phyloP scores from a whole-genome alignment of 2,113 vertebrate genomes.

The Salvelinus fontinalis region DNA sequence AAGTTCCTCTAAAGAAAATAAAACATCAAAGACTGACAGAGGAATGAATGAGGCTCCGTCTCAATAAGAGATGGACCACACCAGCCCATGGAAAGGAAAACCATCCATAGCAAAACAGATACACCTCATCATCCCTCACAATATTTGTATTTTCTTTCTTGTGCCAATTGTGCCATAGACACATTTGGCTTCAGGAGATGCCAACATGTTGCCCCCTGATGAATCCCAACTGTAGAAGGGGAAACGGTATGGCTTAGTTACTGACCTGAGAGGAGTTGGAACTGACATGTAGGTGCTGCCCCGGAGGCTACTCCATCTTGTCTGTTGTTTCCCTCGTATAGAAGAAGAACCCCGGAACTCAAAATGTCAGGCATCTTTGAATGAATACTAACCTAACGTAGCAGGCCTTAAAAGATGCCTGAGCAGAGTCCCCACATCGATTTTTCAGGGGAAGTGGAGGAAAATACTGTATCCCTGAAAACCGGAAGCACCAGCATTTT shows the following conservation, averaged over 20 bases:
- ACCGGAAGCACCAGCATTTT: too few relatives aligned
- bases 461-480: too few relatives aligned
- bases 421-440: too few relatives aligned
- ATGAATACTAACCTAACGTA: too few relatives aligned
- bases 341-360: background rate
- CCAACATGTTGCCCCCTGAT: slow-evolving; percentile 1
- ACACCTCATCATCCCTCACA: slow-evolving; percentile 30
- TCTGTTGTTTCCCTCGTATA: background rate
- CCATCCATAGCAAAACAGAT: slow-evolving; percentile 22
- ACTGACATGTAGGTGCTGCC: background rate
- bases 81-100: slow-evolving; percentile 26
- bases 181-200: slow-evolving; percentile 21
- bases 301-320: background rate
- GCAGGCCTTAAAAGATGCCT: background rate
- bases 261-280: slow-evolving; percentile 9
- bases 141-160: background rate
- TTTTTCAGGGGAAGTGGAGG: too few relatives aligned
- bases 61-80: slow-evolving; percentile 18
- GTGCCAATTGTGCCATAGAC: slow-evolving; percentile 24
- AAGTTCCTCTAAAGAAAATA: slow-evolving; percentile 63
- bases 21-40: slow-evolving; percentile 1
- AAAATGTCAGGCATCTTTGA: background rate
- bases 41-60: slow-evolving; percentile 27
- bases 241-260: slow-evolving; percentile 17
- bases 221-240: background rate